Evolutionary conservation across 2,888 invertebrate species (phyloP).

Genomic region (Drosophila flavopinicola): DNA sequence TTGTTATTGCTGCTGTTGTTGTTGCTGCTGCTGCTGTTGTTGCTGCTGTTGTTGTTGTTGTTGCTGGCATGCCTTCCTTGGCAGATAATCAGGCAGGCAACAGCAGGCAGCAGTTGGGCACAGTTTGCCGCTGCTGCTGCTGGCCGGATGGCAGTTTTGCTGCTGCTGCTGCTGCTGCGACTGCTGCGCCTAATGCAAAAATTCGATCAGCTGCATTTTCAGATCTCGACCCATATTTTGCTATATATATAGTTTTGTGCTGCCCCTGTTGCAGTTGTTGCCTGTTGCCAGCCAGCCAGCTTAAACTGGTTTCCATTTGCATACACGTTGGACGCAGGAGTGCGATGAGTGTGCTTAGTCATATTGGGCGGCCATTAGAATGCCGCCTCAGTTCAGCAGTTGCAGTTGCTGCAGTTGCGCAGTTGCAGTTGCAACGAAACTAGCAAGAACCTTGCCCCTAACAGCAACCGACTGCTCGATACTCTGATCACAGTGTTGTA

Average conservation of each 20-base stretch:
- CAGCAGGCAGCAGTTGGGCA: slow-evolving; percentile 58
- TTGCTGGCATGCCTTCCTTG: slow-evolving; percentile 75
- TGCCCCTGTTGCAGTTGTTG: slow-evolving; percentile 24
- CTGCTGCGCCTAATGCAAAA: slow-evolving; percentile 82
- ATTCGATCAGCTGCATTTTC: slow-evolving; percentile 83
- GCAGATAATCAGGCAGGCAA: slow-evolving; percentile 75
- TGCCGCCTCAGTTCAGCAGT: slow-evolving; percentile 65
- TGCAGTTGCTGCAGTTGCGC: slow-evolving; percentile 32
- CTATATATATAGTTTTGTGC: slow-evolving; percentile 51
- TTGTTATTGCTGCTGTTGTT: slow-evolving; percentile 50
- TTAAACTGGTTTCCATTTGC: slow-evolving; percentile 82
- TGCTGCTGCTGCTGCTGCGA: slow-evolving; percentile 43
- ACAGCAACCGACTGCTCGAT: neutral
- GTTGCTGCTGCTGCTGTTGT: slow-evolving; percentile 16
- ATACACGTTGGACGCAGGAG: slow-evolving; percentile 81
- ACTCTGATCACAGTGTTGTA: too few relatives aligned
- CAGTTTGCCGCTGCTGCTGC: slow-evolving; percentile 48
- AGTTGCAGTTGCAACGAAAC: slow-evolving; percentile 60
- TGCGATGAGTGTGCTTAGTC: slow-evolving; percentile 81
- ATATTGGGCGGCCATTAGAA: slow-evolving; percentile 84
- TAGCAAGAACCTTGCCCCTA: neutral
- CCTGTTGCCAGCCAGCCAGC: slow-evolving; percentile 39
- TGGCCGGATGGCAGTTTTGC: slow-evolving; percentile 69
- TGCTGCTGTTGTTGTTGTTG: slow-evolving; percentile 34
- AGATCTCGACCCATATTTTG: slow-evolving; percentile 83